phyloP scores from a whole-genome alignment of 2,888 invertebrate species.

The Hypomecis punctinalis region DNA sequence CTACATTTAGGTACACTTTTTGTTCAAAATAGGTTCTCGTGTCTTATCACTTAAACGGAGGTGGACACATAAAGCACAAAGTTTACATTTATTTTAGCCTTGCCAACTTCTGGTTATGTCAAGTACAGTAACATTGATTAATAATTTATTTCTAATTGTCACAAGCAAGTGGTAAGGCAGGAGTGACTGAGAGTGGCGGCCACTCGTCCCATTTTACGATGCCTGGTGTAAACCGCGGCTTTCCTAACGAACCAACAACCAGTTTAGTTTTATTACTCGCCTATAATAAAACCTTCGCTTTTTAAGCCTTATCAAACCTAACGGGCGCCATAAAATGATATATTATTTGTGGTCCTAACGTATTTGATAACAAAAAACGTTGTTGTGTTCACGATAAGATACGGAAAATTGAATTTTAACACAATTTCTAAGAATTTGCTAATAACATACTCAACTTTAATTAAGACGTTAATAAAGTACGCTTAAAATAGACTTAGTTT shows the following conservation, averaged over 20 bases:
- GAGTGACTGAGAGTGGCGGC: slow-evolving; percentile 9
- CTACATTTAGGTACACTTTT: too few relatives aligned
- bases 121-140: not conserved
- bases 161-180: not conserved
- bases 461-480: not conserved
- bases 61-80: too few relatives aligned
- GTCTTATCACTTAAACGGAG: too few relatives aligned
- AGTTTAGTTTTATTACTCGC: slow-evolving; percentile 41
- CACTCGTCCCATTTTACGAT: slow-evolving; percentile 36
- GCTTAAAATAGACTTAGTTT: too few relatives aligned
- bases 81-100: too few relatives aligned
- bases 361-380: slow-evolving; percentile 44
- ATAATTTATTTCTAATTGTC: slow-evolving; percentile 7
- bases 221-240: slow-evolving; percentile 42
- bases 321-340: slow-evolving; percentile 46
- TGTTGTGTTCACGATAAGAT: slow-evolving; percentile 42
- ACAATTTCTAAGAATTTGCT: slow-evolving; percentile 19
- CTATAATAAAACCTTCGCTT: slow-evolving; percentile 43
- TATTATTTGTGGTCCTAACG: slow-evolving; percentile 42
- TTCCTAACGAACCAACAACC: slow-evolving; percentile 44
- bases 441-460: not conserved
- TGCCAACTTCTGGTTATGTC: too few relatives aligned
- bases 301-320: slow-evolving; percentile 46
- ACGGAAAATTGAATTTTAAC: slow-evolving; percentile 24
- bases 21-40: too few relatives aligned